phyloP scores from a whole-genome alignment of 1,140 invertebrate genomes.

The Pachypsylla venusta region DNA sequence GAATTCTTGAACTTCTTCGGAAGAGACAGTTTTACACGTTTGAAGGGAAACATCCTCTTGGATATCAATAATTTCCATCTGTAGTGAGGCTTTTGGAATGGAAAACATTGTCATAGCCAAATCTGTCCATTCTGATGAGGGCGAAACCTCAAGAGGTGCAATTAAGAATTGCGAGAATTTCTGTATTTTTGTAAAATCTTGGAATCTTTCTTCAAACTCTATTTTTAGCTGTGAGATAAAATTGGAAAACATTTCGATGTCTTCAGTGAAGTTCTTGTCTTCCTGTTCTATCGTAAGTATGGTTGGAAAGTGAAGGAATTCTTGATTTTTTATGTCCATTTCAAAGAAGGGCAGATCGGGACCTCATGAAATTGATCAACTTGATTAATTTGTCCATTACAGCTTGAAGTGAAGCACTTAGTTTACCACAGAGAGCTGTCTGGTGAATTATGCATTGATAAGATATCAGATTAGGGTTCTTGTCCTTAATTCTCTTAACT shows the following conservation, averaged over 20 bases:
- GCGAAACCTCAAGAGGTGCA: background rate
- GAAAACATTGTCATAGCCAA: background rate
- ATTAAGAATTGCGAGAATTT: slow-evolving; percentile 4
- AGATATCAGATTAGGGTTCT: slow-evolving; percentile 25
- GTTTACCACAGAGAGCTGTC: slow-evolving; percentile 27
- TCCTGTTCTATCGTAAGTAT: too few species aligned
- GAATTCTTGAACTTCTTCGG: slow-evolving; percentile 1
- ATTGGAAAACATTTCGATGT: background rate
- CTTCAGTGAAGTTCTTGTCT: background rate
- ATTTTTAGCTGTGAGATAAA: background rate
- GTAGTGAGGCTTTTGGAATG: slow-evolving; percentile 8
- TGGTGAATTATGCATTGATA: slow-evolving; percentile 27
- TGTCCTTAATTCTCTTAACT: too few species aligned
- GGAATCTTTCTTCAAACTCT: slow-evolving; percentile 1
- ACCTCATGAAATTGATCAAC: slow-evolving; percentile 23
- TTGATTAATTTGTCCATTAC: slow-evolving; percentile 24
- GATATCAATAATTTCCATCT: too few species aligned
- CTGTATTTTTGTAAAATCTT: background rate
- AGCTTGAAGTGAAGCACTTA: slow-evolving; percentile 24
- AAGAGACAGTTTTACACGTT: background rate
- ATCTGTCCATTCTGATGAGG: background rate
- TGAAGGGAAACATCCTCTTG: slow-evolving; percentile 1
- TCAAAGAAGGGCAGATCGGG: slow-evolving; percentile 19
- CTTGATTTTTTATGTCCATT: background rate
- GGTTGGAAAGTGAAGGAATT: too few species aligned